Evolutionary conservation across 1,140 invertebrate species (phyloP).

Genomic region (Melipona quadrifasciata): DNA sequence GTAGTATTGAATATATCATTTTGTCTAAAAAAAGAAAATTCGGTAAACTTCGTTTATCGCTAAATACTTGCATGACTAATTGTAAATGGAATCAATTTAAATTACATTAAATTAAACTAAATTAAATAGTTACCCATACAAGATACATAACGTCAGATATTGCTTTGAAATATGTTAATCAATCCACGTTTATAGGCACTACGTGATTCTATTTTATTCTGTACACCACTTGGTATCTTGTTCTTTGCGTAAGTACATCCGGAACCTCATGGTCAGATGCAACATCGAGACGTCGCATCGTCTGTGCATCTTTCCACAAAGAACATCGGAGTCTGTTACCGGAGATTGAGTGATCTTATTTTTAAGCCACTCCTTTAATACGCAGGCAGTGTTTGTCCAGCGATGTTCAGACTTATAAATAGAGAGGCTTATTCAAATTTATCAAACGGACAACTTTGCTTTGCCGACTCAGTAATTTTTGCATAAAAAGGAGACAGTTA

Average conservation of each 20-base stretch:
- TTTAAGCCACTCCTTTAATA: neutral
- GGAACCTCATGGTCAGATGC: neutral
- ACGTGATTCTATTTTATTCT: neutral
- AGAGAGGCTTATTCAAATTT: neutral
- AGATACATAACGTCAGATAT: neutral
- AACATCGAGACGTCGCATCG: neutral
- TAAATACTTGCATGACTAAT: too few relatives aligned
- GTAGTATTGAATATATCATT: neutral
- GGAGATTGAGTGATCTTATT: neutral
- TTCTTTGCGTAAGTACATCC: neutral
- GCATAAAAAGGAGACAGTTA: conserved; percentile 16
- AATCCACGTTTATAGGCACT: neutral
- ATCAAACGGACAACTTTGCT: conserved; percentile 7
- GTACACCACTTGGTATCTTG: neutral
- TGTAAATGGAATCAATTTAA: neutral
- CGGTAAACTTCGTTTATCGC: too few relatives aligned
- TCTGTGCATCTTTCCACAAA: neutral
- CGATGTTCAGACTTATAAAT: neutral
- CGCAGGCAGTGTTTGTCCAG: neutral
- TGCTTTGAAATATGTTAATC: neutral
- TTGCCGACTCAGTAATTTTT: conserved; percentile 25
- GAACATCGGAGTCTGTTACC: neutral
- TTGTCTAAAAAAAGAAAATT: neutral
- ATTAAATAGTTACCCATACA: neutral
- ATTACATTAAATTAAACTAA: neutral